Percentiles rank a stretch among this genome's conserved stretches.
Conservation (phyloP, 2,113 vertebrate genomes). For the Platichthys stellatus region DNA sequence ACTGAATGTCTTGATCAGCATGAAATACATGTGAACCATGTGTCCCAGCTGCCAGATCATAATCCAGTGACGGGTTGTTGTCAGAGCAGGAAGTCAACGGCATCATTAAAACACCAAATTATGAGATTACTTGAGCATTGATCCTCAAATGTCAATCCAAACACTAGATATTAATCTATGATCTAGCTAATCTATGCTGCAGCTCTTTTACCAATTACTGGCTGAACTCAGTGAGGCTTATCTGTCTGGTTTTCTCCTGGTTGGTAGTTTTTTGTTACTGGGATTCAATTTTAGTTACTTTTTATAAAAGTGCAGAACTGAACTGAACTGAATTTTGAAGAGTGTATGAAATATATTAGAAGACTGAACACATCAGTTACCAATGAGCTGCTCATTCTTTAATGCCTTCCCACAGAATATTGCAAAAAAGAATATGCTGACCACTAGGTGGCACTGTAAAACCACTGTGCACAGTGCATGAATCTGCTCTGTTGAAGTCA, state of each 20-base stretch:
- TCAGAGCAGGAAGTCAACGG: not conserved
- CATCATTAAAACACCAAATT: not conserved
- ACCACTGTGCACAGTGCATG: not conserved
- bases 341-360: no score
- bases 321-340: no score
- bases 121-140: not conserved
- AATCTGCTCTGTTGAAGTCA: not conserved
- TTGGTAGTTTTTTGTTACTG: no score
- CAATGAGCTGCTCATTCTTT: no score
- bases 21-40: not conserved
- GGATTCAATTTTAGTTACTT: no score
- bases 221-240: no score
- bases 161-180: not conserved
- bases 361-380: no score
- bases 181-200: not conserved
- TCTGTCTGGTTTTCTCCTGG: no score
- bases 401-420: no score
- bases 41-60: not conserved
- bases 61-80: not conserved
- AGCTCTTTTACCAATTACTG: no score
- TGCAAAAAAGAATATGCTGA: not conserved
- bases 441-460: slow-evolving; percentile 55
- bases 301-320: no score
- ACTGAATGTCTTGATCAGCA: not conserved
- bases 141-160: not conserved